These are phyloP conservation scores for Marcusenius ussheri DNA, from an alignment of 2,113 vertebrate species.

Conservation along the genomic window DNA sequence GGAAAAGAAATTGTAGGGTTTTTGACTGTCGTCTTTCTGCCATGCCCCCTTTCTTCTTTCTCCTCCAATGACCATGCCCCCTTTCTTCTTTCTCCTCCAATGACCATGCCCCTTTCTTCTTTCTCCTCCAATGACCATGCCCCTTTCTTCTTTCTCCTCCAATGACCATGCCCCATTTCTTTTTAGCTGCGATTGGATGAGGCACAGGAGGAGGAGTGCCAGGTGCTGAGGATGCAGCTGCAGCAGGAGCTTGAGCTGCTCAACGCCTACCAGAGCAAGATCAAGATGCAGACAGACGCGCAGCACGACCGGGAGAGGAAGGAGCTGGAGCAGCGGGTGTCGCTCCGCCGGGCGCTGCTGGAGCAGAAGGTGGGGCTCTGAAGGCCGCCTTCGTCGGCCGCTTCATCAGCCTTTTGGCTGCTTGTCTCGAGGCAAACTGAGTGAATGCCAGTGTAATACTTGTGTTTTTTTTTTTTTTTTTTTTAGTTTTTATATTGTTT, in stretches of 20 bases:
- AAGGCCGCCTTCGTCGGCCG: no score
- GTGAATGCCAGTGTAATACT: background rate
- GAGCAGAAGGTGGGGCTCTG: conserved; percentile 86
- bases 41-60: background rate
- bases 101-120: conserved; percentile 11
- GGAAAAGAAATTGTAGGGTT: background rate
- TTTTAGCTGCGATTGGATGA: conserved; percentile 90
- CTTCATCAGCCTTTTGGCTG: background rate
- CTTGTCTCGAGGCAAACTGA: background rate
- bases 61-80: background rate
- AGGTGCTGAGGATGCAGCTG: conserved; percentile 92
- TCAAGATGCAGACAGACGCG: conserved; percentile 98
- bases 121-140: no score
- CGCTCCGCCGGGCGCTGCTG: conserved; percentile 84
- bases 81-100: background rate
- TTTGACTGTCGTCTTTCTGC: background rate
- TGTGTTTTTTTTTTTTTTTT: background rate
- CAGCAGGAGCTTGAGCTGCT: conserved; percentile 97
- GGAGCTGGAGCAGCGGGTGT: conserved; percentile 94
- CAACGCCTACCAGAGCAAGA: conserved; percentile 99
- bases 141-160: background rate
- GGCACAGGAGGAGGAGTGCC: conserved; percentile 94
- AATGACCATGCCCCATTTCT: conserved; percentile 11
- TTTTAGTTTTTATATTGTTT: background rate
- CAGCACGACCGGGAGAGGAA: conserved; percentile 93